Percentiles rank a stretch among this genome's conserved stretches.
Evolutionary conservation across 2,797 vertebrate species (phyloP).

Genomic region (Rallus crepitans): DNA sequence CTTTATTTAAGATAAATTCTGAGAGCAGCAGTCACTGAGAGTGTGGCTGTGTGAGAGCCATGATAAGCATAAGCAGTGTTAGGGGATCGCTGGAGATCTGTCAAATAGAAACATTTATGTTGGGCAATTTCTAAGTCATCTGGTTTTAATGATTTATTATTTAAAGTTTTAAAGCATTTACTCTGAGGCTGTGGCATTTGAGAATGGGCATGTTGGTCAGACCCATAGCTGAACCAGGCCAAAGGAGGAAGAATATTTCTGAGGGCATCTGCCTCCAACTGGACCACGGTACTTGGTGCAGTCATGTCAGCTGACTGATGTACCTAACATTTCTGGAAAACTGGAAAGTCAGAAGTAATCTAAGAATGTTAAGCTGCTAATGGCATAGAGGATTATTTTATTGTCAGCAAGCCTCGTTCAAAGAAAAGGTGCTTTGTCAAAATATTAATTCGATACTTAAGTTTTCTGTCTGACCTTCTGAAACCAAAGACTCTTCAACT

Average conservation of each 20-base stretch:
- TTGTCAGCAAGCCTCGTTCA: rapidly evolving
- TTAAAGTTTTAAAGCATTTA: neutral
- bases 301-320: neutral
- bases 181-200: neutral
- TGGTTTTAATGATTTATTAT: neutral
- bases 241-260: neutral
- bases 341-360: neutral
- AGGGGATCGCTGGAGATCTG: rapidly evolving
- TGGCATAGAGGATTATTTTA: neutral
- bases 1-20: neutral
- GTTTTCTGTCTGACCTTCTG: neutral
- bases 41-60: neutral
- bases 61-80: neutral
- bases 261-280: neutral
- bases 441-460: neutral
- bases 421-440: neutral
- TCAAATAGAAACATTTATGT: neutral
- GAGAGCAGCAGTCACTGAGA: neutral
- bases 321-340: neutral
- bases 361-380: neutral
- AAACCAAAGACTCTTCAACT: neutral
- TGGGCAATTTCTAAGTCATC: neutral
- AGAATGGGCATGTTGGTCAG: neutral
- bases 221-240: neutral
- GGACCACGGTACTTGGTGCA: neutral